Conservation (phyloP, 1,140 invertebrate species). For the Trissolcus basalis region DNA sequence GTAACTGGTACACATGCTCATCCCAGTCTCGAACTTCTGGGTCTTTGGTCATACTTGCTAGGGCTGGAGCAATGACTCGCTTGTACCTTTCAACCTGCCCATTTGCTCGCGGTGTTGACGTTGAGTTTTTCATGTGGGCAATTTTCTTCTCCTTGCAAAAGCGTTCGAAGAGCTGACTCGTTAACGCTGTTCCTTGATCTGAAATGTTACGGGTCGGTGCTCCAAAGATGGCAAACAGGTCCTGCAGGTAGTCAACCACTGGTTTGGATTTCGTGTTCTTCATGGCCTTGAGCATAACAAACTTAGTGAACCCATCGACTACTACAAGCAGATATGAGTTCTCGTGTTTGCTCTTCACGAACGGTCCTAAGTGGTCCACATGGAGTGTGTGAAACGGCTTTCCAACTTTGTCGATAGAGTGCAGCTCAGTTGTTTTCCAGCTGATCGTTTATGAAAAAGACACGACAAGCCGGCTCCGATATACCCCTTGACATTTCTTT, state of each 20-base stretch:
- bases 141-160: conserved; percentile 50
- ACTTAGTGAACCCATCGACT: conserved; percentile 64
- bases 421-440: conserved; percentile 36
- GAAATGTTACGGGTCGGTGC: conserved; percentile 58
- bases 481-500: conserved; percentile 50
- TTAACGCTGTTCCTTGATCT: conserved; percentile 63
- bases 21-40: conserved; percentile 57
- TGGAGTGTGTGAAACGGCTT: conserved; percentile 59
- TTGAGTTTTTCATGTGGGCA: conserved; percentile 57
- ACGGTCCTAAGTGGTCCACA: conserved; percentile 67
- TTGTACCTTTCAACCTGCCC: conserved; percentile 62
- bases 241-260: conserved; percentile 23
- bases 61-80: conserved; percentile 50
- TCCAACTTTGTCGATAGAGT: conserved; percentile 52
- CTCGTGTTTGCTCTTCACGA: conserved; percentile 32
- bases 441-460: conserved; percentile 39
- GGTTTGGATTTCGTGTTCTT: conserved; percentile 43
- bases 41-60: conserved; percentile 44
- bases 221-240: conserved; percentile 55
- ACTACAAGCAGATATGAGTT: conserved; percentile 41
- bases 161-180: conserved; percentile 36
- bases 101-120: conserved; percentile 61
- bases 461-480: conserved; percentile 45
- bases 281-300: conserved; percentile 57
- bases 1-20: conserved; percentile 42